Conservation (phyloP, 2,888 invertebrate species). For the Neocrepidodera transversa region DNA sequence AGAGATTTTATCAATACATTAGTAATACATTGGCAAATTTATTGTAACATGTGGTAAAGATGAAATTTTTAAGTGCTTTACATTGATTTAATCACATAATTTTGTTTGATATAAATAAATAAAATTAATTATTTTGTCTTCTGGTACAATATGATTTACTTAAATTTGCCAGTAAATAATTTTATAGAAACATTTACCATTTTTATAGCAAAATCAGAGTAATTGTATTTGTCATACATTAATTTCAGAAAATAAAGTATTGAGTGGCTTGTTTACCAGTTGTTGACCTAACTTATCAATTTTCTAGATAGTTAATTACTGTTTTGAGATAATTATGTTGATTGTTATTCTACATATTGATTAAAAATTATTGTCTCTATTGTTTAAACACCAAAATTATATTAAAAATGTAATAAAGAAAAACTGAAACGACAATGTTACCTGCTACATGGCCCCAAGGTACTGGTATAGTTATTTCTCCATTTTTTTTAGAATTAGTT, state of each 20-base stretch:
- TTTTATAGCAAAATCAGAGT: no score
- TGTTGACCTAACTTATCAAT: constrained; percentile 24
- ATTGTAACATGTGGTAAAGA: no score
- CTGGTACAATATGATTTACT: no score
- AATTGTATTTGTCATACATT: no score
- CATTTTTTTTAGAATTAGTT: constrained; percentile 27
- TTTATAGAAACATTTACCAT: no score
- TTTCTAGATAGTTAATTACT: constrained; percentile 12
- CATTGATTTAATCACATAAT: no score
- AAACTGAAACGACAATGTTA: constrained; percentile 25
- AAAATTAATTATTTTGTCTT: no score
- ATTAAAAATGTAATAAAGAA: constrained; percentile 12
- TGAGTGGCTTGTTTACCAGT: constrained; percentile 17
- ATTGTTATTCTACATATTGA: constrained; percentile 3
- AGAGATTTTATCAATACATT: no score
- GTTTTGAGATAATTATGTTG: constrained; percentile 11
- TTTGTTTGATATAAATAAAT: no score
- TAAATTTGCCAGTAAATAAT: no score
- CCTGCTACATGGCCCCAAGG: constrained; percentile 50
- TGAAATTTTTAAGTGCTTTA: no score
- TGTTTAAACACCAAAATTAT: not conserved
- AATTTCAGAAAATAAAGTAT: constrained; percentile 5
- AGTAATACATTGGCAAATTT: no score
- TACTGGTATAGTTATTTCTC: constrained; percentile 41
- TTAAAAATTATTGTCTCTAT: not conserved